phyloP scores from a whole-genome alignment of 2,888 invertebrate species.

The Unio pictorum region DNA sequence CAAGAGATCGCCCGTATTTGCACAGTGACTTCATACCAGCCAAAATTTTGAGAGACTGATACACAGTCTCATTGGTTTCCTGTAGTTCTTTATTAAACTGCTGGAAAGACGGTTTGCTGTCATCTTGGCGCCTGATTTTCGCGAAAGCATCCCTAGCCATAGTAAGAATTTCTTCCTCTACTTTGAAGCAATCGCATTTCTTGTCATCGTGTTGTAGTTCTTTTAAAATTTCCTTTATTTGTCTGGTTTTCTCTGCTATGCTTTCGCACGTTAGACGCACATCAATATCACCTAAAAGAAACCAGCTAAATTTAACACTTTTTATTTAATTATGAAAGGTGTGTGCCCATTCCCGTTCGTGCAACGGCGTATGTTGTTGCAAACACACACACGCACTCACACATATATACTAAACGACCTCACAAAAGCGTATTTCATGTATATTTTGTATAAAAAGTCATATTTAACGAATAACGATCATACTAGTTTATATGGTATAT shows the following conservation, averaged over 20 bases:
- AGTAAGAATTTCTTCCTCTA: conserved; percentile 41
- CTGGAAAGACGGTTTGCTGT: conserved; percentile 24
- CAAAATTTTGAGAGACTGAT: conserved; percentile 36
- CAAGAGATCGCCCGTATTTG: conserved; percentile 43
- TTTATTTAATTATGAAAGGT: not conserved
- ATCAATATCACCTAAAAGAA: conserved; percentile 39
- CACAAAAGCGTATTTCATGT: too few relatives aligned
- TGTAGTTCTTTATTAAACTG: conserved; percentile 34
- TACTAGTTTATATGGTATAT: too few relatives aligned
- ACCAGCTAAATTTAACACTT: not conserved
- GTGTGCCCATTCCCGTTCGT: too few relatives aligned
- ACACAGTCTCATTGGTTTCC: conserved; percentile 35
- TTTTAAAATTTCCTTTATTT: conserved; percentile 27
- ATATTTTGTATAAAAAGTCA: too few relatives aligned
- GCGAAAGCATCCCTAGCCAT: conserved; percentile 47
- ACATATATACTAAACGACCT: too few relatives aligned
- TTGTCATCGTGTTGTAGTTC: conserved; percentile 27
- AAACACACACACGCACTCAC: too few relatives aligned
- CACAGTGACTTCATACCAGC: conserved; percentile 42
- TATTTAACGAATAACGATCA: too few relatives aligned
- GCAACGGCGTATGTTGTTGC: too few relatives aligned
- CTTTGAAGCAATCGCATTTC: conserved; percentile 37
- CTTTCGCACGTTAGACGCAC: conserved; percentile 36
- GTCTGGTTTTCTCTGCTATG: conserved; percentile 18
- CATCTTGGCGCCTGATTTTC: conserved; percentile 33